Base-by-base conservation (phyloP, 2,797 vertebrate genomes). In the Siniperca scherzeri region DNA sequence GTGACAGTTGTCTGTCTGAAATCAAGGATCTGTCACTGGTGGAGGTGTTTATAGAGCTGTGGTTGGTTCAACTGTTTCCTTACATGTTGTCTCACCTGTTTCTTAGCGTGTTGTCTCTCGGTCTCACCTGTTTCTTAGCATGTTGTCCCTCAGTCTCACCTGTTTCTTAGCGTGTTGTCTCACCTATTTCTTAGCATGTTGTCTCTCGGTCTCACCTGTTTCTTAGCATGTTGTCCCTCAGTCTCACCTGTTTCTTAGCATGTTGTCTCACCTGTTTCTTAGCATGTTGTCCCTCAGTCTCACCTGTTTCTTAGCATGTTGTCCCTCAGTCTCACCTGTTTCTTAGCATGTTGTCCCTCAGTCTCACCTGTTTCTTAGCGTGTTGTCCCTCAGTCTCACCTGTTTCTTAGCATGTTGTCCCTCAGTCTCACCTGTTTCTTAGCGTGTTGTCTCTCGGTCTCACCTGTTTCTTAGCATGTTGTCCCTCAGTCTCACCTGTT, bases 171-270 rank as follows among this genome's bases (percentile, higher is more conserved):
- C 12, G 7, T 61, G n/a, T 33, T 53, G 10, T 70, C 19, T 62
- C 57, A 42, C 76, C 22, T 69, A 33, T 70, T 38, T 53, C 6
- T 66, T 61, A 44, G 21, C 42, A 0, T 71, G 33, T 27, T 38
- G 33, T n/a, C n/a, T 69, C 33, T 25, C 12, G 48, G 3, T 61
- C 70, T 55, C n/a, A 44, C 44, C 46, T 73, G 74, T 52, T 42
- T 56, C 42, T 74, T 46, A 69, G 22, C 1, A 0, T 61, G 5
- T 46, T 61, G n/a, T 50, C 7, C 36, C 56, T 21, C 48, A 92
- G 7, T 88, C 77, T 57, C 0, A 85, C 90, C 88, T 96, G 96
- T 90, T 96, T 96, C 73, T 96, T 96, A 80, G 89, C 87, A 65
- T 96, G 94, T 50, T 94, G 46, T 65, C 52, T 55, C 52, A 30